These are phyloP conservation scores for Apostichopus parvimensis DNA, from an alignment of 35 echinoderm and acorn worm species.

Conservation along the genomic window DNA sequence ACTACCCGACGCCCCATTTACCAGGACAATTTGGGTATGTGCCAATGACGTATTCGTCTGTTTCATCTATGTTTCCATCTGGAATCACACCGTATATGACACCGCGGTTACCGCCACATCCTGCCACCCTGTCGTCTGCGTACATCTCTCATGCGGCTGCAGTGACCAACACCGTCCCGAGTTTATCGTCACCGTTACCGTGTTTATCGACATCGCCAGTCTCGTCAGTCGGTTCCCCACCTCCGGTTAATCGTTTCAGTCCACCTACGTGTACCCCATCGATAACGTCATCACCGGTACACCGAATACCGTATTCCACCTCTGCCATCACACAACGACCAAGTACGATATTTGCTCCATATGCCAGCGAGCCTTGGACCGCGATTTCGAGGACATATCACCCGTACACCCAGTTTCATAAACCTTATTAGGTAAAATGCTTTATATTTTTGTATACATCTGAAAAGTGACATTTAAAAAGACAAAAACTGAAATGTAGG, in stretches of 20 bases:
- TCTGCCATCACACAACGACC: not conserved
- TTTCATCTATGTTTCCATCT: constrained; percentile 4
- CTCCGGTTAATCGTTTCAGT: not conserved
- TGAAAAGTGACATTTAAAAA: not conserved
- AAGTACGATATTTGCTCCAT: not conserved
- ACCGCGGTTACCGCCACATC: constrained; percentile 26
- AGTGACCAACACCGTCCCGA: constrained; percentile 20
- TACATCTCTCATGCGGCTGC: constrained; percentile 11
- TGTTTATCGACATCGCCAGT: constrained; percentile 6
- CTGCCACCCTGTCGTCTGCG: not conserved
- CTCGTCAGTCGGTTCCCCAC: not conserved
- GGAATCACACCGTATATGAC: constrained; percentile 45
- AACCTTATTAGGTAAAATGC: not conserved
- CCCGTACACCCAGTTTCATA: not conserved
- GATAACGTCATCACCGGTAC: not conserved
- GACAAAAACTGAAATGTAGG: not conserved
- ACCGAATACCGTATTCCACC: not conserved
- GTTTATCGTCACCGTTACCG: not conserved
- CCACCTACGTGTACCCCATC: constrained; percentile 9
- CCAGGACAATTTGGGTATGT: constrained; percentile 47
- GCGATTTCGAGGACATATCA: not conserved
- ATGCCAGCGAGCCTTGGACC: not conserved
- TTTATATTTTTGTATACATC: not conserved
- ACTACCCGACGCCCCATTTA: constrained; percentile 11
- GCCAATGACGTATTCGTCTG: constrained; percentile 62